These are phyloP conservation scores for Platyscapa corneri DNA, from an alignment of 1,140 invertebrate species.

Conservation along the genomic window DNA sequence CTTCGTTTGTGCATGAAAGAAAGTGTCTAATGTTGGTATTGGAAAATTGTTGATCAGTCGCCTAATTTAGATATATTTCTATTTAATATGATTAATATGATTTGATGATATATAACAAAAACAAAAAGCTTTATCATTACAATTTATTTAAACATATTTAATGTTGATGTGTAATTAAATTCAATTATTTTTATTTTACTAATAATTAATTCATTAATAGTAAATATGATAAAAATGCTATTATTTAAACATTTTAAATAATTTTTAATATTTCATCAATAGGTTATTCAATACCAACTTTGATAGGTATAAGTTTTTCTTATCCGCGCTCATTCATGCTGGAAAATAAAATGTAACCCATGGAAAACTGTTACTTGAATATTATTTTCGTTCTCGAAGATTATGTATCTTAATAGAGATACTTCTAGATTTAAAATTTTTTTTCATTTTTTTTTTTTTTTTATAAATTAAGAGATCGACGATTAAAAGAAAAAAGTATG, in stretches of 20 bases:
- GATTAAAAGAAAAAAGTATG: conserved; percentile 16
- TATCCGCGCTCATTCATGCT: background rate
- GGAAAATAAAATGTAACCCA: background rate
- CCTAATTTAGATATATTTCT: background rate
- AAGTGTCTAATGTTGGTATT: conserved; percentile 10
- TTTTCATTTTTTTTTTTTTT: background rate
- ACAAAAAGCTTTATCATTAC: background rate
- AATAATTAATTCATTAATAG: background rate
- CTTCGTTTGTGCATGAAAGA: conserved; percentile 9
- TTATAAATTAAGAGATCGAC: conserved; percentile 26
- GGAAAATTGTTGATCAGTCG: conserved; percentile 8
- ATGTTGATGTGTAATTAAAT: background rate
- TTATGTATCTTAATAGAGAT: background rate
- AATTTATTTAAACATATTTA: conserved; percentile 1
- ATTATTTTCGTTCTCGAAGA: background rate
- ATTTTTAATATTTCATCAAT: conserved; percentile 31
- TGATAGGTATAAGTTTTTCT: conserved; percentile 22
- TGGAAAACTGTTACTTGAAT: conserved; percentile 9
- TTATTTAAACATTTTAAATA: background rate
- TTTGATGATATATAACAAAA: background rate
- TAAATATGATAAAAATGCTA: conserved; percentile 4
- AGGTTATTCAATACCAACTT: conserved; percentile 32
- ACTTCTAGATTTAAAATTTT: background rate
- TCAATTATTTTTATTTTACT: background rate
- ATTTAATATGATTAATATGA: conserved; percentile 23